Base-by-base conservation (phyloP, 2,113 vertebrate genomes). In the Hydrolagus affinis region DNA sequence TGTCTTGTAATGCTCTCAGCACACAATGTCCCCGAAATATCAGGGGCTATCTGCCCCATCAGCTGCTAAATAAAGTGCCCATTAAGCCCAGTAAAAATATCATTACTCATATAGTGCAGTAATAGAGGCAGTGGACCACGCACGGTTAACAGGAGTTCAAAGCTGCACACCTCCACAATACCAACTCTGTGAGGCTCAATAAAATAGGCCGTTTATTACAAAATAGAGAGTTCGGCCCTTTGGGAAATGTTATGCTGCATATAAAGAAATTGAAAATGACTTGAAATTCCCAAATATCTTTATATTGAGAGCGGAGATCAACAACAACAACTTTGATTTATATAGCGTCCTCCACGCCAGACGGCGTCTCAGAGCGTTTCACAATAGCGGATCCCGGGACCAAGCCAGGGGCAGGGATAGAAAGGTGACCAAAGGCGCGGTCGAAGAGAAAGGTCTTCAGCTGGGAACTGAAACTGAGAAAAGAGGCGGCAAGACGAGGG, bases 81-180 rank as follows among this genome's bases (percentile, higher is more conserved):
- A 68, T 83, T 66, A 75, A 75, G 30, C 56, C 32, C 56, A 83
- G 66, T 83, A 44, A 44, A 44, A 44, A 83, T 68, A 83, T 66
- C 8, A 80, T 80, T 68, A 6, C 44, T 44, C 44, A 44, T 44
- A 44, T 6, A 44, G 44, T 44, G 44, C 44, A 44, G 44, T 44
- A 44, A 44, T 44, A 56, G 25, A 68, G 14, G 30, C 78, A 83
- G 12, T 30, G 9, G 19, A 68, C 60, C 78, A 28, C 23, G 60
- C 78, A 28, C 23, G 60, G 19, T 30, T 30, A 66, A 32, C 66
- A 44, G 10, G 8, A 75, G 32, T 75, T 56, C 14, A 44, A 75
- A 44, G 21, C 73, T 9, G 25, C 3, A 21, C 66, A 21, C 15
- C 60, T 83, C 25, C n/a, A 32, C 25, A 64, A 64, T 80, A 64